Conservation (phyloP, 2,113 vertebrate species). For the Sturnira hondurensis region DNA sequence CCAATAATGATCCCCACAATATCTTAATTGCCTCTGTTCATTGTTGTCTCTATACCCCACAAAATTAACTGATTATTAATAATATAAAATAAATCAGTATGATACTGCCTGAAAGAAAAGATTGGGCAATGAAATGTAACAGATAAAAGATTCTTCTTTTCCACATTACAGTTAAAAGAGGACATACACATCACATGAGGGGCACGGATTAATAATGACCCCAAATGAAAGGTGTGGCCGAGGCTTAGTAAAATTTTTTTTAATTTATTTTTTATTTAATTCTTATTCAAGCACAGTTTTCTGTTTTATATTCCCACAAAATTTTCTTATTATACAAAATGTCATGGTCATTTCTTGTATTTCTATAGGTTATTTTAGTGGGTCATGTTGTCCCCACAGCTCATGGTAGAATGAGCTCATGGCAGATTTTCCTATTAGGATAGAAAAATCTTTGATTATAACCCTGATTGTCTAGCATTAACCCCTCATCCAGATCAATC, state of each 20-base stretch:
- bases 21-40: neutral
- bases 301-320: too few relatives aligned
- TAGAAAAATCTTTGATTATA: neutral
- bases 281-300: too few relatives aligned
- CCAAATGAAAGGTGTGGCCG: neutral
- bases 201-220: neutral
- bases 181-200: neutral
- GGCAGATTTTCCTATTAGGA: neutral
- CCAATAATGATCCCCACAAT: neutral
- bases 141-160: neutral
- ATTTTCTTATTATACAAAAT: neutral
- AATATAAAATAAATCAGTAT: neutral
- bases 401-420: neutral
- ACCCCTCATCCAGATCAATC: neutral
- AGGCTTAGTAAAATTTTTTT: neutral
- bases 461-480: neutral
- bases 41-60: neutral
- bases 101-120: neutral
- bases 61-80: neutral
- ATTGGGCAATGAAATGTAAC: neutral
- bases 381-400: neutral
- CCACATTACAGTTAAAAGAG: neutral
- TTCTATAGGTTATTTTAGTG: neutral
- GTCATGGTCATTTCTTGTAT: neutral
- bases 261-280: too few relatives aligned